Percentiles rank a stretch among this genome's conserved stretches.
Evolutionary conservation across 2,797 vertebrate species (phyloP).

Genomic region (Lophius americanus): DNA sequence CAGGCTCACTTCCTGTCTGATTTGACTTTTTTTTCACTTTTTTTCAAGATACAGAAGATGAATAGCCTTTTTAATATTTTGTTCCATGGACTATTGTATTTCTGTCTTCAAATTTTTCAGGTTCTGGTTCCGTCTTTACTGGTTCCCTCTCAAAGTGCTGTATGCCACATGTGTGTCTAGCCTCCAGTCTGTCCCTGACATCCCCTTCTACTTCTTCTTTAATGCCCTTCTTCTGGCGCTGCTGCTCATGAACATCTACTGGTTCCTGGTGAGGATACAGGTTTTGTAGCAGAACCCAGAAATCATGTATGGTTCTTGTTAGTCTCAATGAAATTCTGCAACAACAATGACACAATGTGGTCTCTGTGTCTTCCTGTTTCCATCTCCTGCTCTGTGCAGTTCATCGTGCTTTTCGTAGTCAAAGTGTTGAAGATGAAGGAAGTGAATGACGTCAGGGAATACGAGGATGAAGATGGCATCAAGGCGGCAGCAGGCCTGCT

Average conservation of each 20-base stretch:
- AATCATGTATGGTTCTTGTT: not conserved
- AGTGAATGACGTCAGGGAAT: slow-evolving; percentile 92
- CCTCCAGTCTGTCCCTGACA: slow-evolving; percentile 86
- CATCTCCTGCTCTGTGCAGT: slow-evolving; percentile 71
- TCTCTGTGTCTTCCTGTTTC: not conserved
- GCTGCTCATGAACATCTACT: slow-evolving; percentile 97
- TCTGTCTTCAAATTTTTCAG: slow-evolving; percentile 65
- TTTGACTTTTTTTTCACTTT: not conserved
- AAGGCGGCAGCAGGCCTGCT: slow-evolving; percentile 47
- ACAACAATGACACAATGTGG: not conserved
- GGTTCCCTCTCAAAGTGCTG: slow-evolving; percentile 97
- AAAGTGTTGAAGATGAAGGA: slow-evolving; percentile 92
- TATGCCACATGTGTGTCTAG: slow-evolving; percentile 92
- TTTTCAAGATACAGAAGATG: not conserved
- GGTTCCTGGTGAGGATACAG: slow-evolving; percentile 92
- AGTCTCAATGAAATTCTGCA: not conserved
- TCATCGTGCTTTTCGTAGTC: slow-evolving; percentile 91
- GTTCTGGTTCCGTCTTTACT: slow-evolving; percentile 99
- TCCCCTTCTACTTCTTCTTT: slow-evolving; percentile 99
- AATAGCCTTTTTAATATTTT: too few relatives aligned
- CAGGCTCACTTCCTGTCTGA: not conserved
- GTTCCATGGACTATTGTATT: not conserved
- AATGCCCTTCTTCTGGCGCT: slow-evolving; percentile 90
- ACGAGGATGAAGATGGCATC: slow-evolving; percentile 84
- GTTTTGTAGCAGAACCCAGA: not conserved